phyloP scores from a whole-genome alignment of 2,888 invertebrate genomes.

The Spilarctia lutea region DNA sequence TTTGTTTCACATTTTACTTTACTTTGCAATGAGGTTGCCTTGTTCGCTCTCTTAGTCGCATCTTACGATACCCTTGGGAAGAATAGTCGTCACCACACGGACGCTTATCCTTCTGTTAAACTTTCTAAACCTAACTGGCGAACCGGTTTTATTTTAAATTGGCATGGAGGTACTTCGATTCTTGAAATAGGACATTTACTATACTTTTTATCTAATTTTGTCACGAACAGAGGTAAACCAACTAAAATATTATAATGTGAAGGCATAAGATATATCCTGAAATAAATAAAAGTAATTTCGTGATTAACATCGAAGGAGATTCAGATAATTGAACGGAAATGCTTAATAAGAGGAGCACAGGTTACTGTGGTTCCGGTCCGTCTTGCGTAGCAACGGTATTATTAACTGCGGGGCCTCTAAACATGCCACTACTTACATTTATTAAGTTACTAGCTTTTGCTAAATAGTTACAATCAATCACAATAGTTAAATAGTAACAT shows the following conservation, averaged over 20 bases:
- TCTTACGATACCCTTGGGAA: no score
- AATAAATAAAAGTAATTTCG: slow-evolving; percentile 50
- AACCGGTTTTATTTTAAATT: background rate
- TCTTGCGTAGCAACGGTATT: slow-evolving; percentile 43
- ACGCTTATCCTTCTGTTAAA: background rate
- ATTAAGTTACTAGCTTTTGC: no score
- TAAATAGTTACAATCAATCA: no score
- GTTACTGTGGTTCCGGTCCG: slow-evolving; percentile 49
- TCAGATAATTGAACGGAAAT: slow-evolving; percentile 56
- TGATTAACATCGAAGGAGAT: slow-evolving; percentile 58
- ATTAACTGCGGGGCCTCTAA: slow-evolving; percentile 32
- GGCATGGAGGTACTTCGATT: background rate
- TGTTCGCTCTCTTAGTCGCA: no score
- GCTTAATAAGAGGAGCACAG: slow-evolving; percentile 52
- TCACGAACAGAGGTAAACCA: background rate
- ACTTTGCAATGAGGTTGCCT: no score
- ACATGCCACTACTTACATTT: slow-evolving; percentile 1
- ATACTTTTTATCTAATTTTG: background rate
- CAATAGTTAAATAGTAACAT: no score
- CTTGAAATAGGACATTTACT: background rate
- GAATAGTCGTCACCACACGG: no score
- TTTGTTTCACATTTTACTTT: no score
- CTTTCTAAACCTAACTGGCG: background rate
- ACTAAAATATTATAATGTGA: background rate
- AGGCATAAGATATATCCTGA: slow-evolving; percentile 10